phyloP scores from a whole-genome alignment of 2,888 invertebrate species.

The Lasiommata megera region DNA sequence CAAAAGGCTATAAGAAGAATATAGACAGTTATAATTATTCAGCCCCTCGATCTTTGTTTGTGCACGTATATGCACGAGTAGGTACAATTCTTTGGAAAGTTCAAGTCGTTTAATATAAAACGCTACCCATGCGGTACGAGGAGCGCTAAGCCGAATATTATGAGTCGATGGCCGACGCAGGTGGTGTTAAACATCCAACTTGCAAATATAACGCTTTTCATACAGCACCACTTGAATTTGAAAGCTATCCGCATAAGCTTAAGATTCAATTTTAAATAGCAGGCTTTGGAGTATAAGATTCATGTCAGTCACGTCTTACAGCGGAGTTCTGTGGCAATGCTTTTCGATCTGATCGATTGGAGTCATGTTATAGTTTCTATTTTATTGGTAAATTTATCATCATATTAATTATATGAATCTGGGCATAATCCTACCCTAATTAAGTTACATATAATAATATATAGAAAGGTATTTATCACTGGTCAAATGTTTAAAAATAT shows the following conservation, averaged over 20 bases:
- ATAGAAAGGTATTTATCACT: too few relatives aligned
- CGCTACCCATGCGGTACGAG: constrained; percentile 37
- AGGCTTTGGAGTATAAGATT: constrained; percentile 50
- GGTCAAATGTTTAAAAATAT: too few relatives aligned
- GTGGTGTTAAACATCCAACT: constrained; percentile 76
- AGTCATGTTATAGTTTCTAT: not conserved
- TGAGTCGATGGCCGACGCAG: constrained; percentile 74
- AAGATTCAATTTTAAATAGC: constrained; percentile 25
- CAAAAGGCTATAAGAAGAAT: not conserved
- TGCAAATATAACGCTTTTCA: constrained; percentile 39
- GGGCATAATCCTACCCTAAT: too few relatives aligned
- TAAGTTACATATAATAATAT: too few relatives aligned
- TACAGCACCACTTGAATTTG: constrained; percentile 32
- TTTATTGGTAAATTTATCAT: not conserved
- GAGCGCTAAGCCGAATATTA: constrained; percentile 81
- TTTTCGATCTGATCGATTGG: constrained; percentile 28
- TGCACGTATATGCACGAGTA: constrained; percentile 3
- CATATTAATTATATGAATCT: too few relatives aligned
- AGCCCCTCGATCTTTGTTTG: constrained; percentile 18
- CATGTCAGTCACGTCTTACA: constrained; percentile 38
- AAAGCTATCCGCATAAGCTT: not conserved
- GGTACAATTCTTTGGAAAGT: constrained; percentile 31
- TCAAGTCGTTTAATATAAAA: constrained; percentile 49
- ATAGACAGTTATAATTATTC: not conserved
- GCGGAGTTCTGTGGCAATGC: constrained; percentile 24